Conservation (phyloP, 2,797 vertebrate species). For the Simalia tracyae region DNA sequence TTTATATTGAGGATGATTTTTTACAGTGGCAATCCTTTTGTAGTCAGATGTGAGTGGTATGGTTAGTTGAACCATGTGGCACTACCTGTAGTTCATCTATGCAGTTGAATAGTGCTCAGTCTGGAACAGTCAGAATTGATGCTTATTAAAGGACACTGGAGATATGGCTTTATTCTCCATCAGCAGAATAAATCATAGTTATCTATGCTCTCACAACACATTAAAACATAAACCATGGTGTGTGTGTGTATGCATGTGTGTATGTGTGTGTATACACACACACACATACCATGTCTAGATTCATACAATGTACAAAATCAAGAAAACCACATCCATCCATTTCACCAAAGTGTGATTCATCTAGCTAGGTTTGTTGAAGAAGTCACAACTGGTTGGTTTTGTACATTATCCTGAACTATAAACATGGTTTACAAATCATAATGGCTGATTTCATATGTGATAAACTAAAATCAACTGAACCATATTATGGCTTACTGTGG, state of each 20-base stretch:
- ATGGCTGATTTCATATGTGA: background rate
- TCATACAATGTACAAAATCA: background rate
- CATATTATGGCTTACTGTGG: background rate
- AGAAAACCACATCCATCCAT: background rate
- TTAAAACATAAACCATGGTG: background rate
- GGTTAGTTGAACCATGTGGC: background rate
- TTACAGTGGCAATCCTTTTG: background rate
- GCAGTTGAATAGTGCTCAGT: background rate
- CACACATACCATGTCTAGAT: background rate
- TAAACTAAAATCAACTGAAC: background rate
- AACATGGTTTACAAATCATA: background rate
- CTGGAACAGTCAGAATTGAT: background rate
- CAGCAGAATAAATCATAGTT: background rate
- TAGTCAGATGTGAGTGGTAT: background rate
- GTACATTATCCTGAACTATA: background rate
- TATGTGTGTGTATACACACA: too few relatives aligned
- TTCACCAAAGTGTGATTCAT: background rate
- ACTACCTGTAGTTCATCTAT: background rate
- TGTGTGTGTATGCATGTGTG: background rate
- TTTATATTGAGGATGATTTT: background rate
- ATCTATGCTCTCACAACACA: background rate
- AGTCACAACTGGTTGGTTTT: background rate
- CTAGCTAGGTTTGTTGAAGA: background rate
- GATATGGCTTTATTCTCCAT: background rate
- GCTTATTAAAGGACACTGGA: background rate